These are phyloP conservation scores for Eunapius fragilis DNA, from an alignment of 37 sponge, comb jelly and placozoan species.

Conservation along the genomic window DNA sequence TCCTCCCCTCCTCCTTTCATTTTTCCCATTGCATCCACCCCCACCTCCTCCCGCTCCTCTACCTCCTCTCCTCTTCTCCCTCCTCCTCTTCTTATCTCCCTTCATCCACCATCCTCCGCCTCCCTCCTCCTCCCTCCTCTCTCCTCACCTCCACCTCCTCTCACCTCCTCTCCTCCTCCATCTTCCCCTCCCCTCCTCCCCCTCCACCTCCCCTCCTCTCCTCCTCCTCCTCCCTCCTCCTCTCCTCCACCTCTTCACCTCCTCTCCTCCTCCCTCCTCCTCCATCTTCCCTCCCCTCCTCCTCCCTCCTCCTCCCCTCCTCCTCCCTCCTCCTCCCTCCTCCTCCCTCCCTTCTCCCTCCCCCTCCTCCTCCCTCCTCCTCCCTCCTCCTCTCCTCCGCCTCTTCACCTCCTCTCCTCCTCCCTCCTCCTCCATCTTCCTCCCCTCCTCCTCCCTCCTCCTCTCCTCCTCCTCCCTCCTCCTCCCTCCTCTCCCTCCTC, in stretches of 20 bases:
- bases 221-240: not conserved
- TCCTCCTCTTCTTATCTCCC: not conserved
- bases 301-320: not conserved
- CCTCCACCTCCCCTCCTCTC: not conserved
- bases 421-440: not conserved
- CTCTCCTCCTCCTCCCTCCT: not conserved
- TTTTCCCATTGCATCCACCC: not conserved
- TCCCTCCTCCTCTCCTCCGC: not conserved
- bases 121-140: not conserved
- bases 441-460: not conserved
- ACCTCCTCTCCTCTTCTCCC: not conserved
- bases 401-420: constrained; percentile 3
- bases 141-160: not conserved
- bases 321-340: not conserved
- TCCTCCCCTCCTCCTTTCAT: not conserved
- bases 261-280: not conserved
- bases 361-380: not conserved
- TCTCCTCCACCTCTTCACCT: not conserved
- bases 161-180: not conserved
- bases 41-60: not conserved
- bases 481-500: not conserved
- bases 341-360: not conserved
- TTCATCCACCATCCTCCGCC: no score
- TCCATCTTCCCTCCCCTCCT: not conserved
- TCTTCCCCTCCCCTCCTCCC: constrained; percentile 4